Base-by-base conservation (phyloP, 2,888 invertebrate genomes). In the Eristalis arbustorum region DNA sequence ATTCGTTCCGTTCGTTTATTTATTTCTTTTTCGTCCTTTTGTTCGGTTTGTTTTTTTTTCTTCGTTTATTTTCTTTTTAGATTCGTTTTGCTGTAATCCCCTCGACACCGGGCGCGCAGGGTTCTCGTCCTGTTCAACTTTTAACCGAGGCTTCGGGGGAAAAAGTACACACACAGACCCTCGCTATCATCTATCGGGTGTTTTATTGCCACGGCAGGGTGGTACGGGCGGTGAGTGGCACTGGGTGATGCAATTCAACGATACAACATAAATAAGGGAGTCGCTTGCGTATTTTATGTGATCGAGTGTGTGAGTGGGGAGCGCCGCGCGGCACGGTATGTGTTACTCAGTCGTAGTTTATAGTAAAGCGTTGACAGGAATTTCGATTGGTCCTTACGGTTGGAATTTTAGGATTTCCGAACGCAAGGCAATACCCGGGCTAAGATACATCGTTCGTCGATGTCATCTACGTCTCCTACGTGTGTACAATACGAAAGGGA, bases 321-420 rank as follows among this genome's bases (percentile, higher is more conserved):
- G n/a, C n/a, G 25, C 25, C 25, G 25, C 37, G 14, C 22, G 23
- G 31, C 1, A 37, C 13, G 11, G 37, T 37, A 37, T 37, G 14
- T 40, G 31, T 61, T 49, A 72, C 31, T 28, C 8, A 22, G 18
- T 67, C 22, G 22, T 67, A 57, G 37, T 73, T 64, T 72, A 61
- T 79, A 67, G 67, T 18, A 37, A 49, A 80, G 57, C 73, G 73
- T 62, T 80, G 80, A 80, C 67, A 80, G 73, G 73, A 80, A 74
- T 73, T 80, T 73, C 73, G 67, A 74, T 80, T 80, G 80, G 62
- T 74, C 72, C 72, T 73, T 67, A 79, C 67, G 72, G 37, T 67
- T 73, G 79, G 67, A 68, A 79, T 68, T 67, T 73, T n/a, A 73
- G 73, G 62, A 79, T 72, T 67, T 62, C 23, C 78, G 59, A 72